Conservation (phyloP, 2,113 vertebrate genomes). For the Sphyrna mokarran region DNA sequence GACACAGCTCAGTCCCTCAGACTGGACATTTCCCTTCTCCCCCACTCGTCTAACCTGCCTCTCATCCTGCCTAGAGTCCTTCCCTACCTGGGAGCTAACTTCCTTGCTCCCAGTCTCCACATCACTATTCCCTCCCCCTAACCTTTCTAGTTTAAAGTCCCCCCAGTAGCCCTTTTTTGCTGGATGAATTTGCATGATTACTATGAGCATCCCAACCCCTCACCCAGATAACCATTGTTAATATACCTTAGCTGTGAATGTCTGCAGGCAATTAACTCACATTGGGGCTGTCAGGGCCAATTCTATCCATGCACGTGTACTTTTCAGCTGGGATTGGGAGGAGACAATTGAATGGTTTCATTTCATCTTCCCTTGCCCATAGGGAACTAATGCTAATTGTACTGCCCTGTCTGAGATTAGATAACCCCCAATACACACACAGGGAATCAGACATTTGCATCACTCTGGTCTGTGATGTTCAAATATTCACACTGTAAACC, state of each 20-base stretch:
- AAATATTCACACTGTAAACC: neutral
- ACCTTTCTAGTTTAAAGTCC: no score
- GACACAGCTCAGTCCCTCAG: no score
- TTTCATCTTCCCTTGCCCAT: neutral
- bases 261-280: neutral
- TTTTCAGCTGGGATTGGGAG: neutral
- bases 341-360: neutral
- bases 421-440: neutral
- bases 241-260: neutral
- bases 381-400: neutral
- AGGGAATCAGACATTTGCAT: neutral
- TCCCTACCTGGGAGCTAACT: no score
- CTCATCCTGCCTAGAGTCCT: no score
- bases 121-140: no score
- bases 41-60: no score
- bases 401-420: neutral
- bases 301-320: neutral
- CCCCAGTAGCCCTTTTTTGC: neutral
- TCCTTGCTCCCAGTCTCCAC: no score
- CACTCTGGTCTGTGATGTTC: neutral
- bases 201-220: neutral
- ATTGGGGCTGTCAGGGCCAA: neutral
- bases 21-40: no score
- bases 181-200: neutral
- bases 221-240: neutral